Base-by-base conservation (phyloP, 2,113 vertebrate species). In the Microcebus griseorufus region DNA sequence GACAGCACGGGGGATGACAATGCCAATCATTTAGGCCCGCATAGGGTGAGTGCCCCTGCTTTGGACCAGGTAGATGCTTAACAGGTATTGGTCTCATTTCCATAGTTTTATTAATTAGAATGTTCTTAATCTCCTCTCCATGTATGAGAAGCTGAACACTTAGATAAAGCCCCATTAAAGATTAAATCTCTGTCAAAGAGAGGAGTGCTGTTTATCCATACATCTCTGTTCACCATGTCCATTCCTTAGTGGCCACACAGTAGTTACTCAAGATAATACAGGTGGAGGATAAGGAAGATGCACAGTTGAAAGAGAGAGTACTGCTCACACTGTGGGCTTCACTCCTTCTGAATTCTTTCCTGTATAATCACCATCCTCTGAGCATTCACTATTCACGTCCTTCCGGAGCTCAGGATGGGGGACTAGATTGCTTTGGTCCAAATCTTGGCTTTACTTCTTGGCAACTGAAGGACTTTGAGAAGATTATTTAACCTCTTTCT, bases 291-390 rank as follows among this genome's bases (percentile, higher is more conserved):
- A 7, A 16, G 3, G 16, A 65, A 10, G 8, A 39, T 34, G 18
- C 81, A 23, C 5, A 3, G 5, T 9, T 16, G 17, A 10, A 9
- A 25, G 1, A 13, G 16, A 25, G 2, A 25, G 2, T 3, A 7
- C 27, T 14, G 22, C 9, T 10, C n/a, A 25, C 22, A 17, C 0
- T 27, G 3, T 34, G 20, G 17, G 3, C 9, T 48, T 6, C 39
- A 4, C 6, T 53, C 37, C 4, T 23, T 76, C 18, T 20, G 0
- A 20, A 29, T 11, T 42, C 48, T 9, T 65, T 7, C 48, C 6
- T 48, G 10, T 17, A 45, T 8, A 55, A 12, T 27, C 17, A 14
- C 14, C n/a, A 14, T 17, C 60, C 22, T 9, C 20, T 27, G 45
- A 58, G 27, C 9, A 17, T 34, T 48, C 14, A 22, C 10, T 13